Percentiles rank a stretch among this genome's conserved stretches.
Evolutionary conservation across 2,797 vertebrate species (phyloP).

Genomic region (Balearica regulorum): DNA sequence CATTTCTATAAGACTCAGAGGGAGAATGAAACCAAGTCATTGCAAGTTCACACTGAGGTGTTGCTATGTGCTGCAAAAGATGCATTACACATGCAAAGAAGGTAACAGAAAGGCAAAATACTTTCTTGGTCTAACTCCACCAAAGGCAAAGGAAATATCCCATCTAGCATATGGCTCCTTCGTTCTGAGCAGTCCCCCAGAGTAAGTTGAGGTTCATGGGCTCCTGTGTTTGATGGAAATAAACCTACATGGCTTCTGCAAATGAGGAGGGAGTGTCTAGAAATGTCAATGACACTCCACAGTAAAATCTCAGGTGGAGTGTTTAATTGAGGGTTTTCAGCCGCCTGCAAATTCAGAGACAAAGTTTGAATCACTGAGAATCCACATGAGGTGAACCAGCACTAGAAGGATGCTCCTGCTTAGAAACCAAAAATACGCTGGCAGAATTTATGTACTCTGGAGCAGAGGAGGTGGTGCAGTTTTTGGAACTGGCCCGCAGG

Average conservation of each 20-base stretch:
- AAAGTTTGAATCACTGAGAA: slow-evolving; percentile 2
- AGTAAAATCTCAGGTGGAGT: slow-evolving; percentile 20
- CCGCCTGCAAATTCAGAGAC: not conserved
- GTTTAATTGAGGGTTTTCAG: slow-evolving; percentile 45
- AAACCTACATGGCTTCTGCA: not conserved
- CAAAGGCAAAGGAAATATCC: not conserved
- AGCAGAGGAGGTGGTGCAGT: not conserved
- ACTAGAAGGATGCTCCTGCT: not conserved
- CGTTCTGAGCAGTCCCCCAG: not conserved
- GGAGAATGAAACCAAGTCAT: not conserved
- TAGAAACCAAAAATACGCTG: not conserved
- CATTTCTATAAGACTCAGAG: not conserved
- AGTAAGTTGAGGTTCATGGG: not conserved
- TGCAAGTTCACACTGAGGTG: not conserved
- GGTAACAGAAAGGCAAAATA: not conserved
- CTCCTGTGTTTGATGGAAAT: slow-evolving; percentile 2
- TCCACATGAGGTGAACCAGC: not conserved
- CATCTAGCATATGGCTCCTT: not conserved
- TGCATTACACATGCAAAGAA: not conserved
- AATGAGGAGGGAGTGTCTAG: slow-evolving; percentile 36
- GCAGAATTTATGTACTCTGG: not conserved
- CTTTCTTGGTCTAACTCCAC: not conserved
- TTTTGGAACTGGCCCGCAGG: not conserved
- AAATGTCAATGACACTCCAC: slow-evolving; percentile 39
- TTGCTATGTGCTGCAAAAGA: not conserved